Base-by-base conservation (phyloP, 2,888 invertebrate species). In the Eupithecia exiguata region DNA sequence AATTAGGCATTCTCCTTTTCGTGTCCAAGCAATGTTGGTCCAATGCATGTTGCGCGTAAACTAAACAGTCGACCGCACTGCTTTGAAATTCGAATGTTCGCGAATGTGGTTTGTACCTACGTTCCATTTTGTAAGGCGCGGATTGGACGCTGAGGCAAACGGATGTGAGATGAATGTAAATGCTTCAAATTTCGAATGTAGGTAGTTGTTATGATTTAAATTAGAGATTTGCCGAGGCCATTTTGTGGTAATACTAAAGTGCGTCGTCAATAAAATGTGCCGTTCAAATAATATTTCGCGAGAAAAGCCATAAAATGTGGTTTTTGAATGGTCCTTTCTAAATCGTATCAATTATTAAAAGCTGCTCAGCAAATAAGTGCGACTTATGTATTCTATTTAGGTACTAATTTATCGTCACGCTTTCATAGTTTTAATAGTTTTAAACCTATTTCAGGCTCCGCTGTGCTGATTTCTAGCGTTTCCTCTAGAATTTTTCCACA, bases 71-170 rank as follows among this genome's bases (percentile, higher is more conserved):
- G 68, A 74, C 75, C 75, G 71, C 75, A 77, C 69, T 40, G 75
- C 67, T 69, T 68, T 69, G 72, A 77, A 75, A 65, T 65, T 65
- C 38, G 63, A 65, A 65, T 65, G 73, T 71, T 74, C 75, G 75
- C 65, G 73, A 71, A 70, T 43, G 38, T 66, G 77, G 74, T 71
- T 36, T 63, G 61, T 71, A n/a, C n/a, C n/a, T n/a, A 35, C 38
- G 63, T 77, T 73, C 71, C 72, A 70, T 77, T 77, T 75, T 76
- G 77, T 75, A 77, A 77, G 72, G 74, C 74, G 76, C 66, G 72
- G 69, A 76, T 71, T 69, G 62, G 69, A 75, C 69, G 69, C 46
- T 25, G 70, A 63, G 63, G 68, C 66, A 75, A 70, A 71, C 69
- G 38, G 70, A 69, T 67, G 69, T 58, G 58, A 66, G 36, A 67